phyloP scores from a whole-genome alignment of 2,113 vertebrate genomes.

The Callocephalon fimbriatum region DNA sequence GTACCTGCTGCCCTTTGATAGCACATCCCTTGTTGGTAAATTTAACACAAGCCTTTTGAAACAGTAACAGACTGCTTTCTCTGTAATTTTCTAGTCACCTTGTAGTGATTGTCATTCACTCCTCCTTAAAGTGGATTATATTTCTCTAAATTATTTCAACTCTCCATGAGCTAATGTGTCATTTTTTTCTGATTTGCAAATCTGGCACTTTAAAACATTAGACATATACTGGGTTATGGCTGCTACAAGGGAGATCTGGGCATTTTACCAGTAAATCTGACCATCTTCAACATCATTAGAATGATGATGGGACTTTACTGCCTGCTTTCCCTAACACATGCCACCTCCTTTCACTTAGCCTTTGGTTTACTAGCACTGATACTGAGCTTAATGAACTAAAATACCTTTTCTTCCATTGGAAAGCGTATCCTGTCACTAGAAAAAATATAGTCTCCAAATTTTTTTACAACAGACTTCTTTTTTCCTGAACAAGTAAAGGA shows the following conservation, averaged over 20 bases:
- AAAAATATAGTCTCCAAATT: not conserved
- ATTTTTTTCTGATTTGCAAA: not conserved
- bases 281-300: constrained; percentile 49
- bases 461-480: not conserved
- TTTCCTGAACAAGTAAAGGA: not conserved
- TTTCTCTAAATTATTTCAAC: constrained; percentile 10
- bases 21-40: not conserved
- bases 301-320: constrained; percentile 40
- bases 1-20: not conserved
- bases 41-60: not conserved
- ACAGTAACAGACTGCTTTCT: not conserved
- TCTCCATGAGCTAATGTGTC: not conserved
- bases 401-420: constrained; percentile 23
- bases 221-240: not conserved
- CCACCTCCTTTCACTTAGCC: not conserved
- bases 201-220: constrained; percentile 18
- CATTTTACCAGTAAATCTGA: constrained; percentile 41
- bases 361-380: constrained; percentile 50
- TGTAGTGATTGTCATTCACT: not conserved
- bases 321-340: constrained; percentile 11
- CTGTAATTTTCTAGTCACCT: not conserved
- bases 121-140: not conserved
- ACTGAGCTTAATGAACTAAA: constrained; percentile 46
- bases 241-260: constrained; percentile 43
- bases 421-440: not conserved